These are phyloP conservation scores for Drosophila jambulina DNA, from an alignment of 1,140 invertebrate species.

Conservation along the genomic window DNA sequence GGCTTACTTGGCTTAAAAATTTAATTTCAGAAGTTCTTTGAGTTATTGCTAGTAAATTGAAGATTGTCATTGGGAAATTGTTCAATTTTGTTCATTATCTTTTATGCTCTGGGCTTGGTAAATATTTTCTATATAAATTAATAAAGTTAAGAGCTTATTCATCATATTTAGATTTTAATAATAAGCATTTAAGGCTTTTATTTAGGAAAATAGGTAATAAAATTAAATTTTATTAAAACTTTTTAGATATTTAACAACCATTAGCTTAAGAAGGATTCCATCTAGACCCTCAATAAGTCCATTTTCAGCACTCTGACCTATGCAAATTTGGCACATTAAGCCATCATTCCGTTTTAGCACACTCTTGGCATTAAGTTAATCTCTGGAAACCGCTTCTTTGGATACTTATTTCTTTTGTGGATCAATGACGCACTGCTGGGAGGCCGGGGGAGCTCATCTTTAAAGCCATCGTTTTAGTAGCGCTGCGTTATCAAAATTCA, in stretches of 20 bases:
- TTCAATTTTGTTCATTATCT: neutral
- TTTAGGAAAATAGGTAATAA: neutral
- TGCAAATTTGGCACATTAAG: slow-evolving; percentile 44
- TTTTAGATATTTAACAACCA: neutral
- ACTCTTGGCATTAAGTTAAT: slow-evolving; percentile 7
- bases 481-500: slow-evolving; percentile 75
- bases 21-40: neutral
- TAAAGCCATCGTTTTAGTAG: slow-evolving; percentile 47
- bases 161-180: neutral
- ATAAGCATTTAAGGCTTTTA: neutral
- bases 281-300: neutral
- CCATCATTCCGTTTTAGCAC: slow-evolving; percentile 25
- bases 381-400: slow-evolving; percentile 16
- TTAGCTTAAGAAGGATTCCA: neutral
- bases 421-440: slow-evolving; percentile 28
- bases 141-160: neutral
- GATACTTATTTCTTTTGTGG: slow-evolving; percentile 33
- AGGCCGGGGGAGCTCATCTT: slow-evolving; percentile 5
- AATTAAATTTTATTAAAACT: neutral
- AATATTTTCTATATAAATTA: neutral
- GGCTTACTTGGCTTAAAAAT: neutral
- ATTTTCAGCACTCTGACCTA: slow-evolving; percentile 33
- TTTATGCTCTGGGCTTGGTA: neutral
- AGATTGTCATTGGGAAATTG: neutral
- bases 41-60: neutral